These are phyloP conservation scores for Thrips palmi DNA, from an alignment of 1,140 invertebrate species.

Conservation along the genomic window DNA sequence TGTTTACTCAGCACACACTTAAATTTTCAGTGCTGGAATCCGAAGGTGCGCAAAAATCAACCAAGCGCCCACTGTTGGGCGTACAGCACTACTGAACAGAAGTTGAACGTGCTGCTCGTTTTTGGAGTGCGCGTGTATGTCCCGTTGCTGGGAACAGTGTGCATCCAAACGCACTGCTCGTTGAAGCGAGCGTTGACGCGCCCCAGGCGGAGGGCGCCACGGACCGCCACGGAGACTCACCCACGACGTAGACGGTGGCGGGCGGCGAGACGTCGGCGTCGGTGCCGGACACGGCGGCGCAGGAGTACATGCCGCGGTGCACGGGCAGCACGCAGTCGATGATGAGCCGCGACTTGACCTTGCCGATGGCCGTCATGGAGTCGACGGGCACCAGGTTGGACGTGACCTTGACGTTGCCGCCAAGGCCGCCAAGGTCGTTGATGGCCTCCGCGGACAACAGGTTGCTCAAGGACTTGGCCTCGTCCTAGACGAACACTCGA, in stretches of 20 bases:
- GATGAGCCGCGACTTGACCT: slow-evolving; percentile 42
- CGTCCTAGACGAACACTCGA: not conserved
- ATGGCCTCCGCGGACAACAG: slow-evolving; percentile 12
- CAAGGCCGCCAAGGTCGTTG: slow-evolving; percentile 14
- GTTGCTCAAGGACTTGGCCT: not conserved
- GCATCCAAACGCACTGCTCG: too few relatives aligned
- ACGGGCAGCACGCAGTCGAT: slow-evolving; percentile 35
- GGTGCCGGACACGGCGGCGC: slow-evolving; percentile 42
- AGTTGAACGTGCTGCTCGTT: too few relatives aligned
- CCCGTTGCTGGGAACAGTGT: too few relatives aligned
- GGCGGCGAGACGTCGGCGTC: slow-evolving; percentile 29
- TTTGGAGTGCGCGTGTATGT: too few relatives aligned
- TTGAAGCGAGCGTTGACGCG: too few relatives aligned
- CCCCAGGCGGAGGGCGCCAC: too few relatives aligned
- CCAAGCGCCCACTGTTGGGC: too few relatives aligned
- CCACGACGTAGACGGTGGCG: slow-evolving; percentile 22
- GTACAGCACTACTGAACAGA: too few relatives aligned
- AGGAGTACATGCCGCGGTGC: slow-evolving; percentile 45
- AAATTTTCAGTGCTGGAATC: too few relatives aligned
- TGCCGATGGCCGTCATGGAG: slow-evolving; percentile 28
- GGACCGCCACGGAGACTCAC: slow-evolving; percentile 19
- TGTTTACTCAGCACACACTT: too few relatives aligned
- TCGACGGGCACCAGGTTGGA: slow-evolving; percentile 7
- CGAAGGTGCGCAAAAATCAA: too few relatives aligned
- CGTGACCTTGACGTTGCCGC: not conserved